Conservation (phyloP, 2,797 vertebrate species). For the Avahi laniger region DNA sequence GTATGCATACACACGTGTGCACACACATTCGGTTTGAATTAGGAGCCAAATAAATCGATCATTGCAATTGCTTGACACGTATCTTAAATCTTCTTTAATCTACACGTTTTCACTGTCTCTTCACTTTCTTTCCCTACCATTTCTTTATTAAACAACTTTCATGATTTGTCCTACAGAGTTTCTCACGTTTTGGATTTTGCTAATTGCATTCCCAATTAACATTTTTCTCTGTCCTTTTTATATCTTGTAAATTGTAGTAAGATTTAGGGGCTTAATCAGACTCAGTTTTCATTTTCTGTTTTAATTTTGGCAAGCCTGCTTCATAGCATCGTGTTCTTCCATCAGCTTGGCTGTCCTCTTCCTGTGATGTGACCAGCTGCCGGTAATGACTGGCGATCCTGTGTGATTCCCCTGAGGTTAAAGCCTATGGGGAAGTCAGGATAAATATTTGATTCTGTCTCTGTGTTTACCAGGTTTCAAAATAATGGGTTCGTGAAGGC, state of each 20-base stretch:
- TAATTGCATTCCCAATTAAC: background rate
- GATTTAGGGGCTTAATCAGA: background rate
- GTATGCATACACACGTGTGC: background rate
- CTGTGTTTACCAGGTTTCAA: background rate
- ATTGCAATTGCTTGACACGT: background rate
- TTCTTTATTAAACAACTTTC: background rate
- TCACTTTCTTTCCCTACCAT: background rate
- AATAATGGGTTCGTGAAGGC: background rate
- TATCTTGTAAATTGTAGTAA: background rate
- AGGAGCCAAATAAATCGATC: background rate
- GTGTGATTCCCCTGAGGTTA: background rate
- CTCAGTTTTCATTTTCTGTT: background rate
- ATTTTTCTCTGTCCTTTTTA: background rate
- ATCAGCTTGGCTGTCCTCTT: background rate
- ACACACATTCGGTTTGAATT: background rate
- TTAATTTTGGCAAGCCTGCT: background rate
- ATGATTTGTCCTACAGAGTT: background rate
- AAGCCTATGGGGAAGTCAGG: background rate
- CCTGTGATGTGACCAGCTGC: background rate
- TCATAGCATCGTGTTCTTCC: background rate
- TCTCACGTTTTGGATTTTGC: background rate
- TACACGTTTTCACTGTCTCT: background rate
- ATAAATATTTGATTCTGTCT: background rate
- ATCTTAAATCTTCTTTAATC: background rate
- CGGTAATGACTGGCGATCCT: background rate